Evolutionary conservation across 1,140 invertebrate genomes (phyloP), one percentile per base, ranked within the genome.

Genomic region (Brachionus rubens): DNA sequence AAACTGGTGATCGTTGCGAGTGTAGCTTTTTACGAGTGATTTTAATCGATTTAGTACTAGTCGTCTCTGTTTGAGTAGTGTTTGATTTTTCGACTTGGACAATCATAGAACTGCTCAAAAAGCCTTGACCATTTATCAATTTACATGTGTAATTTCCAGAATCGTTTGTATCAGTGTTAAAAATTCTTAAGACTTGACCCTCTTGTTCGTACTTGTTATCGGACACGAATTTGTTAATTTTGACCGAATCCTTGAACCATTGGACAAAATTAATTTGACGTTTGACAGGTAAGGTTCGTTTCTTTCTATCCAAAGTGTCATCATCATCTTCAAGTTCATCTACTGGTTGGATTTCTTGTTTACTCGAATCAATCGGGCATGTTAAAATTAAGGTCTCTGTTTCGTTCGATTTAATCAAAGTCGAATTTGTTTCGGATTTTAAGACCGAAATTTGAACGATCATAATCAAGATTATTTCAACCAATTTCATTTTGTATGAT

Each of bases 131-230:
- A 56, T 56, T 50, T n/a, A 75, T 33, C 19, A 75, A 21, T 30
- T 75, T 75, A 19, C 72, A 75, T 43, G 28, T 54, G 6, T 75
- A 75, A 12, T 40, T 36, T 4, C 72, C 72, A 16, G 72, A 46
- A 56, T 75, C 72, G 6, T 10, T 40, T 26, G 19, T 26, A 28
- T 75, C 3, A 24, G 36, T 33, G 6, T 75, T 56, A 21, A 24
- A 19, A 21, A 75, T 56, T 56, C 40, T 75, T 46, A 75, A 41
- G 14, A 9, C 28, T n/a, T 21, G 24, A 12, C 47, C 47, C 10
- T 72, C 68, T 6, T 28, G 33, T 46, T 54, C 46, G 30, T 50
- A 72, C 36, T 48, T 54, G 48, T 12, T 28, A 59, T 33, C 36
- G 12, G 30, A n/a, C 16, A 30, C 36, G n/a, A 59, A 59, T 59